Evolutionary conservation across 1,140 invertebrate species (phyloP), one percentile per base, ranked within the genome.

Genomic region (Stegodyphus dumicola): DNA sequence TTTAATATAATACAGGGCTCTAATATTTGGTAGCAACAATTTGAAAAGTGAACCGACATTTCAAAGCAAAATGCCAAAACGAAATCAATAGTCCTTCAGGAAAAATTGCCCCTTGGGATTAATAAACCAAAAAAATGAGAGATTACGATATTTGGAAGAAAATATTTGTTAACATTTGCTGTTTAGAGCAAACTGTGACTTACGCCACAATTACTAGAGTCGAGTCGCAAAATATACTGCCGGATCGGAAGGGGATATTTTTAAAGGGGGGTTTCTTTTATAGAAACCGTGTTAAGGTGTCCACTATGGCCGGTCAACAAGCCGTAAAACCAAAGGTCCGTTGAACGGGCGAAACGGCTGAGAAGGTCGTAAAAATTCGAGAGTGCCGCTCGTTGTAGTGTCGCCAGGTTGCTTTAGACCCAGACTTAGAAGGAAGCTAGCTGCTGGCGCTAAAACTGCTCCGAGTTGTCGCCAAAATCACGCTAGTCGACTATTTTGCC

Each of bases 221-320:
- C 9, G 56, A 6, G 10, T 56, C 33, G 51, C 53, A 69, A 64
- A 64, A 54, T 73, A 51, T 73, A 81, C 52, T 17, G 56, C 56
- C 15, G 9, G 56, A 1, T 60, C 9, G 56, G 80, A 54, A 48
- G 70, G 56, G 56, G 60, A 48, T 53, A 66, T 83, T 75, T 83
- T 83, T 83, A 13, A 71, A 71, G n/a, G 10, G 33, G 10, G 67
- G 71, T 73, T 13, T 64, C 56, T 54, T 52, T 56, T 60, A 18
- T 71, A 48, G 52, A 18, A 33, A n/a, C 69, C 71, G 80, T 83
- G 80, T 83, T 83, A 83, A 83, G 80, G 33, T 83, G 80, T 83
- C 80, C 80, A 83, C 80, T 83, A 83, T 83, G 71, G 80, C 80
- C 71, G 80, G 80, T 83, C 80, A 83, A 83, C 80, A 83, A 83